A percentile compares a stretch with the other conserved stretches of the same genome.
Conservation (phyloP, 2,797 vertebrate genomes). For the Lacerta agilis region DNA sequence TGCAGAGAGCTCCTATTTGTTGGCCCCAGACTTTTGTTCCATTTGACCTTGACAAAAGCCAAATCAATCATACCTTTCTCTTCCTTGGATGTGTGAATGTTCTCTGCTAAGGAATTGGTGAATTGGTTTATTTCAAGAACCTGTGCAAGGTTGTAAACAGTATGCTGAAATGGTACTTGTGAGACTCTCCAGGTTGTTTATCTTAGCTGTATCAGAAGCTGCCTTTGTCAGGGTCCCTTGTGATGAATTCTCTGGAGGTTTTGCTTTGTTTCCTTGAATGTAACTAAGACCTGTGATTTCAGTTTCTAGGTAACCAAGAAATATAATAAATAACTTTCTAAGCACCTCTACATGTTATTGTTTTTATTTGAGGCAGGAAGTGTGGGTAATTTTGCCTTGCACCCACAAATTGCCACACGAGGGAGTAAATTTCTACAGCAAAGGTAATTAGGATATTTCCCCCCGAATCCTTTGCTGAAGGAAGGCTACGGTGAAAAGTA, state of each 20-base stretch:
- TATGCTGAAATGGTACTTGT: not conserved
- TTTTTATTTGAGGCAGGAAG: not conserved
- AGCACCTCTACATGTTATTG: not conserved
- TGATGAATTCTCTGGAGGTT: not conserved
- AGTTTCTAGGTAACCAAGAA: constrained; percentile 22
- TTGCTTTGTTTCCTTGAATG: not conserved
- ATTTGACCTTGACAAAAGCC: not conserved
- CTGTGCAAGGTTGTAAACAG: not conserved
- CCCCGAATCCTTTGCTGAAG: not conserved
- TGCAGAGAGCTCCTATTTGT: no score
- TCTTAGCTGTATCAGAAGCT: not conserved
- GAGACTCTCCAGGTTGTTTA: not conserved
- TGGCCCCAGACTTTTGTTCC: not conserved
- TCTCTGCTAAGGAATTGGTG: not conserved
- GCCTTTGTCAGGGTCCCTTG: not conserved
- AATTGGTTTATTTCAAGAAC: not conserved
- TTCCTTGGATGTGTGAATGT: not conserved
- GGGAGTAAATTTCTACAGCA: not conserved
- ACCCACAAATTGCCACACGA: not conserved
- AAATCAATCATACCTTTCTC: not conserved
- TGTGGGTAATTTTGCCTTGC: not conserved
- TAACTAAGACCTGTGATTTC: not conserved
- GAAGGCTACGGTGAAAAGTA: not conserved
- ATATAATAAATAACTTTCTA: not conserved
- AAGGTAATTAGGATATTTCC: not conserved